Base-by-base conservation (phyloP, 2,113 vertebrate genomes). In the Lepus americanus region DNA sequence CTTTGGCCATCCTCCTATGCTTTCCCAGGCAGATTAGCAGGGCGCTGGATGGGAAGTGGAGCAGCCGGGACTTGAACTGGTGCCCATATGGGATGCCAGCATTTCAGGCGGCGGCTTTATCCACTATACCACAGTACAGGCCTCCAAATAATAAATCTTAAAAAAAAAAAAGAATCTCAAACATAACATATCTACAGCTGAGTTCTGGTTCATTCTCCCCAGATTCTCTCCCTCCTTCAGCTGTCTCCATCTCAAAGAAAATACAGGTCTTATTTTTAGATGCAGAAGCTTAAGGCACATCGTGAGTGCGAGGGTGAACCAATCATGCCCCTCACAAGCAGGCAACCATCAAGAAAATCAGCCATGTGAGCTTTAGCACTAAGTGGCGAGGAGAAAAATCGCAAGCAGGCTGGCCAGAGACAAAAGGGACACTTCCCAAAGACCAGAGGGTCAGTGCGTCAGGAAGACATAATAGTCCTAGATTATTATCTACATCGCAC, bases 381-480 rank as follows among this genome's bases (percentile, higher is more conserved):
- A 78, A 86, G 27, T 39, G 19, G 63, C 85, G 51, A n/a, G 36
- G 51, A 67, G 27, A 51, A 84, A 89, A 83, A 74, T 88, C 67
- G 55, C 27, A 85, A 90, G 13, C 33, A 51, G 12, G 81, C 14
- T 7, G 51, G 74, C 27, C 16, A 87, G 51, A 55, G 61, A 67
- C 12, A 87, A 81, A 82, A 94, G 27, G 12, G 29, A 66, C 6
- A 66, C 31, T 91, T 66, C 51, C 61, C 36, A 73, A 91, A 89
- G 27, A 81, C 70, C 36, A 90, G 92, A 87, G 23, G 12, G 20
- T 84, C n/a, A 64, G 72, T 61, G 90, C 13, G 20, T 44, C 63
- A 61, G 51, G 77, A 92, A 93, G 67, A 93, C 33, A n/a, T 77
- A 72, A 81, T 33, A 61, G 90, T 69, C 55, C 53, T 44, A 88